Evolutionary conservation across 1,140 invertebrate genomes (phyloP).

Genomic region (Anastatus disparis): DNA sequence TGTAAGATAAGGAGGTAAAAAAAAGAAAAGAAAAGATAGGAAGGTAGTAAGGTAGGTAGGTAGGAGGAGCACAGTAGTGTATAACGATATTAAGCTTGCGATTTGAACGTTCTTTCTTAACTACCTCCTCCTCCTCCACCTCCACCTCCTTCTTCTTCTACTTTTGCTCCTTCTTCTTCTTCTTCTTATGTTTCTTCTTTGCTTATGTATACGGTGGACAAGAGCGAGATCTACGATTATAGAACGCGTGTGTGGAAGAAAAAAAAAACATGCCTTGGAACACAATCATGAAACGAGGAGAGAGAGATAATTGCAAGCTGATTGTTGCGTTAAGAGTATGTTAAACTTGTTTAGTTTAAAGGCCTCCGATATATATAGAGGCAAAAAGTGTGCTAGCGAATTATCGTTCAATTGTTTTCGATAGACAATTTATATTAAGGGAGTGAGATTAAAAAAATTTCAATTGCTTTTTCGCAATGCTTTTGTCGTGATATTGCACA

Average conservation of each 20-base stretch:
- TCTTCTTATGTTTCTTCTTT: no score
- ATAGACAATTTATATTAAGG: not conserved
- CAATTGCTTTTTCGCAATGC: not conserved
- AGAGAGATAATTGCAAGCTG: conserved; percentile 14
- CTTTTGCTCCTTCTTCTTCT: no score
- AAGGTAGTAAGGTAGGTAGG: no score
- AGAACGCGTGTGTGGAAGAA: not conserved
- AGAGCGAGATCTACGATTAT: conserved; percentile 16
- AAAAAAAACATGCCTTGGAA: not conserved
- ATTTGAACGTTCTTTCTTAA: no score
- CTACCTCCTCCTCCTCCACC: no score
- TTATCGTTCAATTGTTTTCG: conserved; percentile 12
- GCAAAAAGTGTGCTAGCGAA: conserved; percentile 18
- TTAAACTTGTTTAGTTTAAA: not conserved
- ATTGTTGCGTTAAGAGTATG: conserved; percentile 9
- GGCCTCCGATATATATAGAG: not conserved
- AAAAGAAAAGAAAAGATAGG: not conserved
- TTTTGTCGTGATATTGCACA: not conserved
- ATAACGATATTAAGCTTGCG: no score
- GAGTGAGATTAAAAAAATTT: not conserved
- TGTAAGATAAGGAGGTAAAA: not conserved
- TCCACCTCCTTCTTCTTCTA: no score
- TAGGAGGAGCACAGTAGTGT: no score
- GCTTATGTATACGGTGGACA: not conserved
- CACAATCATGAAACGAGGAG: conserved; percentile 19